Percentiles rank a stretch among this genome's conserved stretches.
These are phyloP conservation scores for Spodoptera picta DNA, from an alignment of 2,888 invertebrate genomes.

Conservation along the genomic window DNA sequence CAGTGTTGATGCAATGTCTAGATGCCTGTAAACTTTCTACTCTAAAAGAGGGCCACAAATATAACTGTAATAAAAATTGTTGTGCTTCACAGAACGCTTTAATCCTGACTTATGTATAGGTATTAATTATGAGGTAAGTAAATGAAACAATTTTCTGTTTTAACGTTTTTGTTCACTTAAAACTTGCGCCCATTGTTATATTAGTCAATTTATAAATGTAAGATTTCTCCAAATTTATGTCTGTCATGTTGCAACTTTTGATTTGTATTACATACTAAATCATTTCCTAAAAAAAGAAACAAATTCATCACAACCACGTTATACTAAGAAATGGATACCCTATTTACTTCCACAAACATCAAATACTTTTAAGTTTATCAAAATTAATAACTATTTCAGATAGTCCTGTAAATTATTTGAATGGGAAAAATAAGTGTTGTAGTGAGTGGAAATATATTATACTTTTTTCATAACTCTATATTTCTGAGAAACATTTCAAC, in stretches of 20 bases:
- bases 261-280: conserved; percentile 18
- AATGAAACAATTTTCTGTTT: conserved; percentile 51
- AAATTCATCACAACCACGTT: conserved; percentile 42
- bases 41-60: no score
- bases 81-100: no score
- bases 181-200: conserved; percentile 45
- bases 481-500: not conserved
- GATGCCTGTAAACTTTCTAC: no score
- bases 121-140: conserved; percentile 10
- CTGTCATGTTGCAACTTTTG: conserved; percentile 20
- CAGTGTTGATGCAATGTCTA: no score
- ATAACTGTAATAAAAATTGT: no score
- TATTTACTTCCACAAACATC: conserved; percentile 7
- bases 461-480: conserved; percentile 29
- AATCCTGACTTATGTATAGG: not conserved
- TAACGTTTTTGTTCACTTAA: conserved; percentile 53
- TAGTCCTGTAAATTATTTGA: conserved; percentile 14
- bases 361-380: conserved; percentile 22
- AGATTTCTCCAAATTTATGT: conserved; percentile 5
- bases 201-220: conserved; percentile 29
- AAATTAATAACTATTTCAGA: conserved; percentile 29
- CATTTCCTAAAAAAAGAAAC: conserved; percentile 17
- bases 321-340: conserved; percentile 35
- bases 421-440: conserved; percentile 13
- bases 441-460: conserved; percentile 42